Base-by-base conservation (phyloP, 1,140 invertebrate species). In the Lucilia sericata region DNA sequence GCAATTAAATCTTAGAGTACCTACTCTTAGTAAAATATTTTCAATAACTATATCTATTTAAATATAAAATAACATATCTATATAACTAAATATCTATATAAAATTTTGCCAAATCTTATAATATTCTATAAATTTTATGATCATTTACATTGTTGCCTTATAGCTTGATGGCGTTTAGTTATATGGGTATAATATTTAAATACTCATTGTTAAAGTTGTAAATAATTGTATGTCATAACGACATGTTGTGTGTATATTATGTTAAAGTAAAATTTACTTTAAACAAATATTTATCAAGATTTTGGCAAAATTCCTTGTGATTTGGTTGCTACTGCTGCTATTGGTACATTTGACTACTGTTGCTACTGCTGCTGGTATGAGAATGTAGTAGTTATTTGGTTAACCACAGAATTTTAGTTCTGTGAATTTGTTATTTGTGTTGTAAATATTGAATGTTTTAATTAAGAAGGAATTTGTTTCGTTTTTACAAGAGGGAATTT, bases 391-490 rank as follows among this genome's bases (percentile, higher is more conserved):
- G 55, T n/a, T 60, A 14, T 60, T 60, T 14, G 55, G 55, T 60
- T 60, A 60, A 60, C 55, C 55, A 1, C 55, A 60, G 14, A 12
- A 60, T 60, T 60, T n/a, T 60, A 60, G 14, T n/a, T 60, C 14
- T 60, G 7, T 60, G 55, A 1, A n/a, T 14, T 60, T 60, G 55
- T 7, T 60, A 60, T 60, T 60, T 2, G 55, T 14, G 55, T 7
- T 60, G n/a, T 60, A 60, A n/a, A 60, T 60, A 60, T 60, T 60
- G 55, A 60, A 60, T 14, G 5, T 60, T 60, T 60, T 60, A 60
- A 60, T 60, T 60, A 60, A 60, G 42, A 42, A 42, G 5, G 25
- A 30, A 30, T 30, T 30, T 30, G 25, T 30, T 30, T 30, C 25
- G 1, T 30, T 17, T 60, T 60, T 60, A 13, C 14, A 60, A 60